These are phyloP conservation scores for Luperina testacea DNA, from an alignment of 2,888 invertebrate species.

Conservation along the genomic window DNA sequence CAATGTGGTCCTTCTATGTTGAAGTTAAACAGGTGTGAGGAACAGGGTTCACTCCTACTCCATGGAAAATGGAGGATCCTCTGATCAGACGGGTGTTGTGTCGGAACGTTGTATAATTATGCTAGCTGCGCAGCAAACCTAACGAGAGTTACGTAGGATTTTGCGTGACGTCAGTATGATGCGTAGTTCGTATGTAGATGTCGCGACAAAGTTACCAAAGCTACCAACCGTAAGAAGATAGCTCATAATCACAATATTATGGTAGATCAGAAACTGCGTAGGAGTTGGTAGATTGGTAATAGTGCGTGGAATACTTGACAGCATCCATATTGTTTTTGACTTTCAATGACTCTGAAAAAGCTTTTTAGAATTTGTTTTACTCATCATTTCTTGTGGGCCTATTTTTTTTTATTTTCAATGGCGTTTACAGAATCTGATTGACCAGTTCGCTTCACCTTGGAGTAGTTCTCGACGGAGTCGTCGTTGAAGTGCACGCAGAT, in stretches of 20 bases:
- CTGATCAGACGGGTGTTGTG: background rate
- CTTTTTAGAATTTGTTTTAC: background rate
- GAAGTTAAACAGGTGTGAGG: background rate
- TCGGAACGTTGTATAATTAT: background rate
- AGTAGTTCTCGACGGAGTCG: conserved; percentile 93
- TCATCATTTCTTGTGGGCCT: background rate
- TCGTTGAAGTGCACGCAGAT: conserved; percentile 97
- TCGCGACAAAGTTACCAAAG: no score
- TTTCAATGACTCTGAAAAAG: background rate
- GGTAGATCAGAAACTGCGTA: background rate
- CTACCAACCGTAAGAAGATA: background rate
- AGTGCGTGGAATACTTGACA: background rate
- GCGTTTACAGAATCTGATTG: background rate
- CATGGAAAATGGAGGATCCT: no score
- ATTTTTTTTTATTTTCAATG: background rate
- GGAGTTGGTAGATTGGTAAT: background rate
- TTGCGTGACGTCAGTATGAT: no score
- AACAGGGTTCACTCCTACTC: no score
- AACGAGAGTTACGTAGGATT: no score
- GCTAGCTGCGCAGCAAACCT: no score
- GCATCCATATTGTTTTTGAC: background rate
- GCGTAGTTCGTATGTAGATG: no score
- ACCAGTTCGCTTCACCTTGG: conserved; percentile 86
- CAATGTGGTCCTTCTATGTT: background rate
- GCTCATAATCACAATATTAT: background rate